Evolutionary conservation across 2,888 invertebrate species (phyloP).

Genomic region (Eustalomyia histrio): DNA sequence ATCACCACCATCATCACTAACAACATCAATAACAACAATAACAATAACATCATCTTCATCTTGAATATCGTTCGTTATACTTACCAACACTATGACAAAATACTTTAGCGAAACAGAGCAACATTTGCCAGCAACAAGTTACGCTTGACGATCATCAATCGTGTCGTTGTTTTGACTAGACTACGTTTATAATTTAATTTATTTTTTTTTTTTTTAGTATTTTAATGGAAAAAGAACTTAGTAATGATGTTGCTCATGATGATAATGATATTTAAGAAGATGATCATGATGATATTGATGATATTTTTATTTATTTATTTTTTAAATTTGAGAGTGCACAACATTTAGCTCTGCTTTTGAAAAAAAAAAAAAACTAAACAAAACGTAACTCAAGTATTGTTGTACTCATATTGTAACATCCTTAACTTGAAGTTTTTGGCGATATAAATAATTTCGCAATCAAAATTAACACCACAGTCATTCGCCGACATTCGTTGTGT

Average conservation of each 20-base stretch:
- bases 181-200: background rate
- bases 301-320: too few species aligned
- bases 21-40: background rate
- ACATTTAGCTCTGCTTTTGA: slow-evolving; percentile 19
- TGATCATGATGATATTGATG: background rate
- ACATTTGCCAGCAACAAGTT: slow-evolving; percentile 14
- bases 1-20: too few species aligned
- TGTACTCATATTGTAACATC: slow-evolving; percentile 69
- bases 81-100: background rate
- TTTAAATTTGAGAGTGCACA: background rate
- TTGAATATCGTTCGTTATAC: slow-evolving; percentile 7
- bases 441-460: slow-evolving; percentile 76
- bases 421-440: slow-evolving; percentile 70
- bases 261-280: slow-evolving; percentile 51
- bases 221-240: slow-evolving; percentile 39
- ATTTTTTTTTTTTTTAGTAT: slow-evolving; percentile 1
- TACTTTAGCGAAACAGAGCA: background rate
- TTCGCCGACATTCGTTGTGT: slow-evolving; percentile 75
- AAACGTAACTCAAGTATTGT: slow-evolving; percentile 27
- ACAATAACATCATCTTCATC: slow-evolving; percentile 7
- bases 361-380: slow-evolving; percentile 5
- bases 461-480: slow-evolving; percentile 73
- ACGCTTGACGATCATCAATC: slow-evolving; percentile 19
- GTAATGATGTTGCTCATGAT: slow-evolving; percentile 19
- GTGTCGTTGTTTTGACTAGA: background rate